A percentile compares a stretch with the other conserved stretches of the same genome.
phyloP scores from a whole-genome alignment of 2,888 invertebrate genomes.

The Exocentrus adspersus region DNA sequence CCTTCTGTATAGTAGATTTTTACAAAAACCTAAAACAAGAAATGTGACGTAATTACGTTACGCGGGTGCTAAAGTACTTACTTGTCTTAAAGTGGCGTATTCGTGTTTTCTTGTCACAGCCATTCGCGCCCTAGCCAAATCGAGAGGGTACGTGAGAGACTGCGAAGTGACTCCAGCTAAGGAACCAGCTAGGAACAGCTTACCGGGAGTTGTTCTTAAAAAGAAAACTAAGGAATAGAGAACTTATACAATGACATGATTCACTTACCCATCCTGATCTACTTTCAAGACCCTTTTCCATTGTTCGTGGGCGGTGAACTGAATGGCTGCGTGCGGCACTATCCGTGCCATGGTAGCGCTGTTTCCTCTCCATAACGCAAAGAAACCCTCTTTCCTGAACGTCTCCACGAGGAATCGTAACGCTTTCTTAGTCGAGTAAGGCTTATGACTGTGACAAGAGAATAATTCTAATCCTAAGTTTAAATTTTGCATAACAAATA shows the following conservation, averaged over 20 bases:
- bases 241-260: too few relatives aligned
- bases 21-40: slow-evolving; percentile 56
- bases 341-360: slow-evolving; percentile 98
- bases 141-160: slow-evolving; percentile 93
- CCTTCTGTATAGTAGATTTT: slow-evolving; percentile 85
- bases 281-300: slow-evolving; percentile 86
- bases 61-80: slow-evolving; percentile 52
- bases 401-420: slow-evolving; percentile 74
- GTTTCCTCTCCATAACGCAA: slow-evolving; percentile 96
- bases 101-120: slow-evolving; percentile 88
- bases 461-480: not conserved
- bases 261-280: slow-evolving; percentile 68
- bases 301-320: slow-evolving; percentile 98
- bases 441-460: slow-evolving; percentile 68
- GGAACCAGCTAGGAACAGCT: slow-evolving; percentile 88
- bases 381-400: slow-evolving; percentile 79
- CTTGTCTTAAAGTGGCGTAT: slow-evolving; percentile 72
- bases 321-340: slow-evolving; percentile 96
- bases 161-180: slow-evolving; percentile 96
- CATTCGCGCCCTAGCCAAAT: slow-evolving; percentile 96
- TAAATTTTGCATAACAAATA: too few relatives aligned
- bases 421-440: slow-evolving; percentile 79
- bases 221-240: slow-evolving; percentile 25
- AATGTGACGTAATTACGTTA: slow-evolving; percentile 14
- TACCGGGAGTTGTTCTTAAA: slow-evolving; percentile 59